phyloP scores from a whole-genome alignment of 2,113 vertebrate species.

The Boulengeromyrus knoepffleri region DNA sequence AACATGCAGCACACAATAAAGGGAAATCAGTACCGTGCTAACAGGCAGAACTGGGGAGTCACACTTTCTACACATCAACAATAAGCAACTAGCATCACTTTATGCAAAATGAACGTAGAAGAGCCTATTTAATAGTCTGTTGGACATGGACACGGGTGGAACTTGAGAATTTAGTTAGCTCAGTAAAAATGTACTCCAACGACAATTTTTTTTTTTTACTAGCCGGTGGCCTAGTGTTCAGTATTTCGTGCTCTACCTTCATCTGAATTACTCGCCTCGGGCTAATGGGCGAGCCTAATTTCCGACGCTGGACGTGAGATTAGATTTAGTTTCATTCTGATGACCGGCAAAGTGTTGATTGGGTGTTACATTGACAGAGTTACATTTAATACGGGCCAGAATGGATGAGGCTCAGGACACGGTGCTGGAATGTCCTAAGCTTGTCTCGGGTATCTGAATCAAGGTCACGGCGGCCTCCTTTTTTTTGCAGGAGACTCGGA shows the following conservation, averaged over 20 bases:
- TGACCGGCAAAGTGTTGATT: not conserved
- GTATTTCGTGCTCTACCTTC: not conserved
- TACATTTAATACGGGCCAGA: not conserved
- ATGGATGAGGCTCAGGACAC: not conserved
- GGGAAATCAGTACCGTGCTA: not conserved
- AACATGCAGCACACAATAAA: not conserved
- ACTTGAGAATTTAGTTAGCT: not conserved
- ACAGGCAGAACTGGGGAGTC: not conserved
- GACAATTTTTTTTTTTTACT: not conserved
- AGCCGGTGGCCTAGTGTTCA: not conserved
- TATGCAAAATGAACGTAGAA: not conserved
- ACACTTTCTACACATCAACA: not conserved
- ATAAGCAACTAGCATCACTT: not conserved
- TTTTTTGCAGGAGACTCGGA: slow-evolving; percentile 34
- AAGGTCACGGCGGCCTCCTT: slow-evolving; percentile 26
- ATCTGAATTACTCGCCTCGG: not conserved
- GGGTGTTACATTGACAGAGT: not conserved
- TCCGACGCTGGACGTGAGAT: not conserved
- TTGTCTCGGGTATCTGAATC: slow-evolving; percentile 25
- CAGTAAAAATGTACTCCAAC: not conserved
- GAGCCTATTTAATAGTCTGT: not conserved
- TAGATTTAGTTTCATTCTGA: not conserved
- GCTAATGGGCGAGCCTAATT: not conserved
- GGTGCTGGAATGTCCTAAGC: not conserved
- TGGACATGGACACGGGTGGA: not conserved